These are phyloP conservation scores for Acleris holmiana DNA, from an alignment of 2,888 invertebrate genomes.

Conservation along the genomic window DNA sequence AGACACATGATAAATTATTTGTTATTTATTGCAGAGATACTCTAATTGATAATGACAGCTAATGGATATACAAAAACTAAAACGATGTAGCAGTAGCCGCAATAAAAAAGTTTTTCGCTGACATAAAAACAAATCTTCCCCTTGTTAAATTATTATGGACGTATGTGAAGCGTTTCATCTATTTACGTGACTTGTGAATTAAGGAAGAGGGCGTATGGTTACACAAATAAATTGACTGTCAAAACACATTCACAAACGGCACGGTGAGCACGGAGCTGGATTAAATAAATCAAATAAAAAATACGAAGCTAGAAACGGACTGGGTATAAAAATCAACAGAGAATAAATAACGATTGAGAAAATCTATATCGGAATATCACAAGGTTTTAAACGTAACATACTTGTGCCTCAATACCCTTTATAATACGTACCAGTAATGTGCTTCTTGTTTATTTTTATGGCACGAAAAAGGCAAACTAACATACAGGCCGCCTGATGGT, in stretches of 20 bases:
- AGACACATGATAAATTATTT: background rate
- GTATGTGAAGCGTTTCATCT: constrained; percentile 33
- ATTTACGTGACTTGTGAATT: constrained; percentile 37
- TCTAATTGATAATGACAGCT: constrained; percentile 19
- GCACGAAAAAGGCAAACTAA: too few relatives aligned
- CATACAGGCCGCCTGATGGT: background rate
- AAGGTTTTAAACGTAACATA: background rate
- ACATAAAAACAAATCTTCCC: constrained; percentile 17
- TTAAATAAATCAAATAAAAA: constrained; percentile 49
- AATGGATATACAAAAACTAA: constrained; percentile 7
- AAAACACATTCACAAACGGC: constrained; percentile 48
- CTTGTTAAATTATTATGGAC: constrained; percentile 32
- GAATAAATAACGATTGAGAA: constrained; percentile 3
- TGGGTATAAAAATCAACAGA: constrained; percentile 8
- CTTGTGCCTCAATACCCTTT: background rate
- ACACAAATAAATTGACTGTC: constrained; percentile 51
- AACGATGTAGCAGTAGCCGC: background rate
- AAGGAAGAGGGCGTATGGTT: constrained; percentile 37
- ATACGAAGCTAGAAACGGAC: constrained; percentile 14
- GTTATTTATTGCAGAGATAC: background rate
- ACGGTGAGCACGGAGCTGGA: constrained; percentile 44
- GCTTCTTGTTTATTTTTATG: too few relatives aligned
- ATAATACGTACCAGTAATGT: too few relatives aligned
- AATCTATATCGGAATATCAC: background rate
- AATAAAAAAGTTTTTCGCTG: constrained; percentile 15